phyloP scores from a whole-genome alignment of 1,140 invertebrate species.

The Drosophila ficusphila region DNA sequence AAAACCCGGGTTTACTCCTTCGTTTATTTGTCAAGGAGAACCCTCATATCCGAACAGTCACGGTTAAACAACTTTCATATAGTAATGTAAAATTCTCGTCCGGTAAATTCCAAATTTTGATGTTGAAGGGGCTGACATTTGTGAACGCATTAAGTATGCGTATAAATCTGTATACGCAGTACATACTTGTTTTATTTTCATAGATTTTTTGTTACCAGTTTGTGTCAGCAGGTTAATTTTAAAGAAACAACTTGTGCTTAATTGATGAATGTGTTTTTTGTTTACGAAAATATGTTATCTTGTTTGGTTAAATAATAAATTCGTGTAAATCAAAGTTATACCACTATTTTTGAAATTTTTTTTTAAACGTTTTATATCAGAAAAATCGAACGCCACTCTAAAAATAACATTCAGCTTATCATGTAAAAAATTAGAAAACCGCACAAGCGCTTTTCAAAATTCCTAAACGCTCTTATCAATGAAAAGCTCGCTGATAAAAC shows the following conservation, averaged over 20 bases:
- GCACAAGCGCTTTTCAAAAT: conserved; percentile 2
- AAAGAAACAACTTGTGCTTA: neutral
- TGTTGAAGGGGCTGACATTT: neutral
- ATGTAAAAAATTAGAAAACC: neutral
- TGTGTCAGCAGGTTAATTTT: no score
- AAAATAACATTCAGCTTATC: neutral
- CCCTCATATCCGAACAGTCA: no score
- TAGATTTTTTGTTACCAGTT: no score
- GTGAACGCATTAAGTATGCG: neutral
- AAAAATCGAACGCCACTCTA: neutral
- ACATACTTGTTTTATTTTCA: no score
- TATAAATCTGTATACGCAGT: neutral
- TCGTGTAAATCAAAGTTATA: no score
- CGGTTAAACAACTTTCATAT: neutral
- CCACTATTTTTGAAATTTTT: no score
- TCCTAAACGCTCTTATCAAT: conserved; percentile 21
- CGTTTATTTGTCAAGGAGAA: no score
- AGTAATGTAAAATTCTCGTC: neutral
- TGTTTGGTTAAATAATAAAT: no score
- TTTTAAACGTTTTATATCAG: neutral
- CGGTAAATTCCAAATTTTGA: neutral
- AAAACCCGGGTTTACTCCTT: no score
- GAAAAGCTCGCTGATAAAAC: neutral
- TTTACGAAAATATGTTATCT: no score
- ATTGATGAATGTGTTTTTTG: neutral